Evolutionary conservation across 2,113 vertebrate species (phyloP).

Genomic region (Notarius quadriscutis): DNA sequence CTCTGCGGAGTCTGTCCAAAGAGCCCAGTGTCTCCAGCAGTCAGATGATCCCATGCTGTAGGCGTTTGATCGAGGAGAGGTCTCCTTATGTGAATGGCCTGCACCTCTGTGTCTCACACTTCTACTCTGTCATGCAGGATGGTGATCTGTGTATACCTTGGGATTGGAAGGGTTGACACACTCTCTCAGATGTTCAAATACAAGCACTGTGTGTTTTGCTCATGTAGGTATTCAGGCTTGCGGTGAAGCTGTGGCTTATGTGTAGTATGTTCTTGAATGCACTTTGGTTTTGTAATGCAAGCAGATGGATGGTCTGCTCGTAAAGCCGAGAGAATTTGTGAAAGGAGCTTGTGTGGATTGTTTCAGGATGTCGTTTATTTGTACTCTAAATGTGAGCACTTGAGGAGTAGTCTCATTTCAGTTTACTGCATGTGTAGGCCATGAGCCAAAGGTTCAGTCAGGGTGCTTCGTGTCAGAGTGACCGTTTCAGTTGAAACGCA

Average conservation of each 20-base stretch:
- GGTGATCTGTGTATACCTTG: constrained; percentile 95
- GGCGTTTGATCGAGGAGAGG: constrained; percentile 76
- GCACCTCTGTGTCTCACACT: constrained; percentile 85
- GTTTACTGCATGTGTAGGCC: background rate
- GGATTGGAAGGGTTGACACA: constrained; percentile 87
- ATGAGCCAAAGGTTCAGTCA: background rate
- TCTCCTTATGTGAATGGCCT: constrained; percentile 80
- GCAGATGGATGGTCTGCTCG: background rate
- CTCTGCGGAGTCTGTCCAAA: constrained; percentile 82
- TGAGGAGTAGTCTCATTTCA: background rate
- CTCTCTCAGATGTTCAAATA: background rate
- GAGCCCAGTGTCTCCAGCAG: constrained; percentile 85
- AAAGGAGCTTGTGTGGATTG: background rate
- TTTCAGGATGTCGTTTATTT: background rate
- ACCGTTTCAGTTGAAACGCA: background rate
- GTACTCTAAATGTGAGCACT: constrained; percentile 5
- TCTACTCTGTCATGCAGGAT: constrained; percentile 93
- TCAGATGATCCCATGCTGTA: constrained; percentile 89
- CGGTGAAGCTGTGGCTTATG: background rate
- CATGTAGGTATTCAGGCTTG: background rate
- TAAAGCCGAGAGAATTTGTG: background rate
- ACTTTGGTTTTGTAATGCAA: constrained; percentile 21
- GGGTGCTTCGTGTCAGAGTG: background rate
- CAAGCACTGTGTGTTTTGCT: background rate
- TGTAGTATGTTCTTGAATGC: background rate